These are phyloP conservation scores for Zaprionus nigranus DNA, from an alignment of 1,140 invertebrate genomes.

Conservation along the genomic window DNA sequence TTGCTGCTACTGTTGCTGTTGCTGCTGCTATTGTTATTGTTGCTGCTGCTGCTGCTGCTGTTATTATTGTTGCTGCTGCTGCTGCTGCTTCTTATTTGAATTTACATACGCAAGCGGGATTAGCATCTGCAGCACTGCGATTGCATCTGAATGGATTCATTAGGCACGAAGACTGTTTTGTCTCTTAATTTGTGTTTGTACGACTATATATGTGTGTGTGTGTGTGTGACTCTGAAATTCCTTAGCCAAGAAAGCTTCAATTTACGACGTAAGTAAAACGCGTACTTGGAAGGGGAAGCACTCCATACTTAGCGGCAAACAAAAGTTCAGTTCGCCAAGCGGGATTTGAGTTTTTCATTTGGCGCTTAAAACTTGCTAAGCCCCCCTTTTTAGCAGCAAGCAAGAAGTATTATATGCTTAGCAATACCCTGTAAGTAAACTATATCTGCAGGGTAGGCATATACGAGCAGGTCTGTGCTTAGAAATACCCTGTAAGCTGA, in stretches of 20 bases:
- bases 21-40: neutral
- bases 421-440: neutral
- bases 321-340: neutral
- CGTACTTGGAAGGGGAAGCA: neutral
- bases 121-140: slow-evolving; percentile 19
- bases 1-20: slow-evolving; percentile 10
- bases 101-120: neutral
- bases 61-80: neutral
- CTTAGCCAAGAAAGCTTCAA: slow-evolving; percentile 1
- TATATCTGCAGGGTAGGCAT: neutral
- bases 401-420: neutral
- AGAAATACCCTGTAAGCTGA: too few species aligned
- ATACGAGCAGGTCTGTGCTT: neutral
- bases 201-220: neutral
- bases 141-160: slow-evolving; percentile 41
- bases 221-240: neutral
- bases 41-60: slow-evolving; percentile 4
- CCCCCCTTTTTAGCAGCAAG: neutral
- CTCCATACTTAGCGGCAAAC: neutral
- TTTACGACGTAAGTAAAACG: neutral
- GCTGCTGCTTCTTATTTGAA: neutral
- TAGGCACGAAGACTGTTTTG: slow-evolving; percentile 8
- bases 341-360: neutral
- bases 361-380: neutral
- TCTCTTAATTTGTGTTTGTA: slow-evolving; percentile 3